These are phyloP conservation scores for Caenorhabditis inopinata DNA, from an alignment of 1,140 invertebrate genomes.

Conservation along the genomic window DNA sequence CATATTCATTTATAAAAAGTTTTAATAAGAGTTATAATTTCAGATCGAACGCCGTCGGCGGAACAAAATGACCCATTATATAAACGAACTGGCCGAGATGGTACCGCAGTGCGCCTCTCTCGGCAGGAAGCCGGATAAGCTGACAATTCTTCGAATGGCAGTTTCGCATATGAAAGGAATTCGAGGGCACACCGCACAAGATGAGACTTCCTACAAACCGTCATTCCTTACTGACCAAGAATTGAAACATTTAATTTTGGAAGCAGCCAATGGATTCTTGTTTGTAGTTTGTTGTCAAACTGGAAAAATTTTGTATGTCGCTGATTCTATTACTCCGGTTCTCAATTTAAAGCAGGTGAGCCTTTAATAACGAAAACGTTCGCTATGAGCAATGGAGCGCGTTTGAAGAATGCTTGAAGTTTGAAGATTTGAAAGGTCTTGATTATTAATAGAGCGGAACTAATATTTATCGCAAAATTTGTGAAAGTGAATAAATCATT, in stretches of 20 bases:
- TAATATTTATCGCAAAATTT: too few relatives aligned
- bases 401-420: too few relatives aligned
- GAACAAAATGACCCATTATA: conserved; percentile 99
- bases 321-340: conserved; percentile 94
- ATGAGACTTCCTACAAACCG: conserved; percentile 80
- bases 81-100: conserved; percentile 99
- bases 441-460: too few relatives aligned
- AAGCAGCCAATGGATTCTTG: conserved; percentile 97
- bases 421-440: too few relatives aligned
- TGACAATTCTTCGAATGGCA: conserved; percentile 98
- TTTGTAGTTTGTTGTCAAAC: conserved; percentile 98
- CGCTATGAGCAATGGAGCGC: too few relatives aligned
- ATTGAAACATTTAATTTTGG: conserved; percentile 94
- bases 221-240: conserved; percentile 98
- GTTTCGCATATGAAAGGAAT: conserved; percentile 88
- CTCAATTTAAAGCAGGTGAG: conserved; percentile 86
- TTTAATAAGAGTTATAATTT: too few relatives aligned
- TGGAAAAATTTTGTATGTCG: conserved; percentile 93
- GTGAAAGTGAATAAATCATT: too few relatives aligned
- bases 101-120: conserved; percentile 89
- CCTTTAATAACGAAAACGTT: too few relatives aligned
- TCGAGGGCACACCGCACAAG: conserved; percentile 35
- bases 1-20: too few relatives aligned
- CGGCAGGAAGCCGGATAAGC: conserved; percentile 95
- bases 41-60: conserved; percentile 88